phyloP scores from a whole-genome alignment of 2,888 invertebrate genomes.

The Chloromyia formosa region DNA sequence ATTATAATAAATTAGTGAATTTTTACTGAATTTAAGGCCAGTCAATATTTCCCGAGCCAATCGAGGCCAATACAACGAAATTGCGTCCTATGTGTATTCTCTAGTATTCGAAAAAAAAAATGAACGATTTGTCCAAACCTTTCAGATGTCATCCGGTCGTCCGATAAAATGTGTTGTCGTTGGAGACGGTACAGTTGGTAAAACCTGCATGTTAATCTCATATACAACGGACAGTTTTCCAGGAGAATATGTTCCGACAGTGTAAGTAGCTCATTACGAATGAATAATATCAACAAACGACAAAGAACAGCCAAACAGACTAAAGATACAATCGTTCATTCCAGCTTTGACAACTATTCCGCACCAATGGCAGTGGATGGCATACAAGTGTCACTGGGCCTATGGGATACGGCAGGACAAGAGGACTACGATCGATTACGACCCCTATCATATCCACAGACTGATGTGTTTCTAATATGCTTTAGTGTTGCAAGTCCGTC shows the following conservation, averaged over 20 bases:
- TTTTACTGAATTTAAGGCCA: too few relatives aligned
- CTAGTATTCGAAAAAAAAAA: too few relatives aligned
- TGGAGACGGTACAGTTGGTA: constrained; percentile 92
- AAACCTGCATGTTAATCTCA: constrained; percentile 93
- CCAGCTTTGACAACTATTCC: constrained; percentile 97
- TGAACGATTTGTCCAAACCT: too few relatives aligned
- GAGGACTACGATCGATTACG: constrained; percentile 97
- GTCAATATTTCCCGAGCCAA: too few relatives aligned
- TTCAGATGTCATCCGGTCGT: constrained; percentile 86
- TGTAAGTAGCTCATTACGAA: constrained; percentile 82
- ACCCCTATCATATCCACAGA: constrained; percentile 97
- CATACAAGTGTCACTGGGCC: constrained; percentile 92
- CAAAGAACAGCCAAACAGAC: too few relatives aligned
- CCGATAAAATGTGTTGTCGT: constrained; percentile 93
- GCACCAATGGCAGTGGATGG: constrained; percentile 99
- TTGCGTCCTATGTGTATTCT: too few relatives aligned
- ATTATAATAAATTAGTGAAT: too few relatives aligned
- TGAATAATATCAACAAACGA: too few relatives aligned
- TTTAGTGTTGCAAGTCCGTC: constrained; percentile 99
- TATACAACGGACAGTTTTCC: constrained; percentile 94
- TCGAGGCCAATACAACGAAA: too few relatives aligned
- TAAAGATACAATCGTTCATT: background rate
- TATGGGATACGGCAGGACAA: constrained; percentile 99
- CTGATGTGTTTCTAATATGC: constrained; percentile 99
- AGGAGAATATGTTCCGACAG: constrained; percentile 93